These are phyloP conservation scores for Arnoldichthys spilopterus DNA, from an alignment of 2,797 vertebrate species.

Conservation along the genomic window DNA sequence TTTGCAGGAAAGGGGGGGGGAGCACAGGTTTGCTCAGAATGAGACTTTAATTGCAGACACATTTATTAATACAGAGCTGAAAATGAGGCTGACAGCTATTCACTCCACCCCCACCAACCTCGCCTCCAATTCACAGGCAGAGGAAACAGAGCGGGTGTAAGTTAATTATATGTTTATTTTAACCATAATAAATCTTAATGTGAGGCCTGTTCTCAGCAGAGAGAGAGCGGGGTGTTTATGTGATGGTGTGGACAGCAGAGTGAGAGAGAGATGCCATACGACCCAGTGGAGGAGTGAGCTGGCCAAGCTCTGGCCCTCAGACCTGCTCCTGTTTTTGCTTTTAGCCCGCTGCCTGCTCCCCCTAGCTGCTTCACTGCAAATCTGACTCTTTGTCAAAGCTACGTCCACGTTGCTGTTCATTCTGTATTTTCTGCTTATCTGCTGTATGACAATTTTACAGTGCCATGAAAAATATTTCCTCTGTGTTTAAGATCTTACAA, in stretches of 20 bases:
- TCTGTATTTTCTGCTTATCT: background rate
- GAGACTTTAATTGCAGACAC: constrained; percentile 63
- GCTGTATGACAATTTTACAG: background rate
- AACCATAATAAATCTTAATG: constrained; percentile 61
- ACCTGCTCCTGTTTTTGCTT: constrained; percentile 2
- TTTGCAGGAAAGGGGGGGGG: constrained; percentile 42
- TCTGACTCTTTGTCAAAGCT: background rate
- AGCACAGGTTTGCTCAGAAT: constrained; percentile 44
- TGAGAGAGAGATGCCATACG: constrained; percentile 29
- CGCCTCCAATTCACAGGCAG: constrained; percentile 40
- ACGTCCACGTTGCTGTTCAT: background rate
- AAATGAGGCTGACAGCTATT: constrained; percentile 53
- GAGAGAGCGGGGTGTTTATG: constrained; percentile 46
- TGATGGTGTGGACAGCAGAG: constrained; percentile 35
- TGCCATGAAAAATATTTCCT: too few species aligned
- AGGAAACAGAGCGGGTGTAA: constrained; percentile 59
- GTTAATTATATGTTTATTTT: constrained; percentile 65
- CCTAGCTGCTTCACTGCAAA: background rate
- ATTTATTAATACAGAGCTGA: constrained; percentile 64
- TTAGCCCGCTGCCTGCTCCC: background rate
- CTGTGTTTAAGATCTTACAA: too few species aligned
- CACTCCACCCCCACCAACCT: constrained; percentile 19
- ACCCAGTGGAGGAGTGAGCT: constrained; percentile 1
- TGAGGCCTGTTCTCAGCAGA: constrained; percentile 44
- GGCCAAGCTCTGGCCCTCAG: background rate